These are phyloP conservation scores for Lates japonicus DNA, from an alignment of 2,797 vertebrate species.

Conservation along the genomic window DNA sequence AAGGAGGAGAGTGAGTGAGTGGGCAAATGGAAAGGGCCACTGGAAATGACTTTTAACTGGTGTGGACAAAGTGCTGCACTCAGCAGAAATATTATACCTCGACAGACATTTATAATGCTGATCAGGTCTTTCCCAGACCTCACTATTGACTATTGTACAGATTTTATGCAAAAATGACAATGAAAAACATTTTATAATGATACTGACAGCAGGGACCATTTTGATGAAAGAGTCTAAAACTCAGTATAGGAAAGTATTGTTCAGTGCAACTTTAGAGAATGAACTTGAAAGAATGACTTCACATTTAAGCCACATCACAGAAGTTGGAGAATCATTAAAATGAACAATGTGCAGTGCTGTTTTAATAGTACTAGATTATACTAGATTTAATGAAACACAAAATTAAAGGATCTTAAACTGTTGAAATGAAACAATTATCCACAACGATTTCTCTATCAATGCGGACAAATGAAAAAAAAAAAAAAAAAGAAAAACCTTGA, in stretches of 20 bases:
- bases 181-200: conserved; percentile 27
- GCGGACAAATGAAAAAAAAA: not conserved
- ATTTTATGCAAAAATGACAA: conserved; percentile 48
- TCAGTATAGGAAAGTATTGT: not conserved
- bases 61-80: conserved; percentile 64
- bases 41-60: conserved; percentile 61
- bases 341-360: not conserved
- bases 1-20: conserved; percentile 16
- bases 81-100: conserved; percentile 60
- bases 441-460: not conserved
- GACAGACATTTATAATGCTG: conserved; percentile 57
- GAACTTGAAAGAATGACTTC: not conserved
- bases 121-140: conserved; percentile 39
- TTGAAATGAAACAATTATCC: conserved; percentile 4
- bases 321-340: conserved; percentile 10
- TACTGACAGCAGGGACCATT: conserved; percentile 9
- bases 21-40: conserved; percentile 28
- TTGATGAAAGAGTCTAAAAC: conserved; percentile 32
- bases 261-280: not conserved
- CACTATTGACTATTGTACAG: conserved; percentile 39
- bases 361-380: not conserved
- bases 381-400: not conserved
- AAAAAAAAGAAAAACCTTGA: not conserved
- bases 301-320: not conserved
- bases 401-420: conserved; percentile 3